These are phyloP conservation scores for Austrolebias charrua DNA, from an alignment of 2,797 vertebrate genomes.

Conservation along the genomic window DNA sequence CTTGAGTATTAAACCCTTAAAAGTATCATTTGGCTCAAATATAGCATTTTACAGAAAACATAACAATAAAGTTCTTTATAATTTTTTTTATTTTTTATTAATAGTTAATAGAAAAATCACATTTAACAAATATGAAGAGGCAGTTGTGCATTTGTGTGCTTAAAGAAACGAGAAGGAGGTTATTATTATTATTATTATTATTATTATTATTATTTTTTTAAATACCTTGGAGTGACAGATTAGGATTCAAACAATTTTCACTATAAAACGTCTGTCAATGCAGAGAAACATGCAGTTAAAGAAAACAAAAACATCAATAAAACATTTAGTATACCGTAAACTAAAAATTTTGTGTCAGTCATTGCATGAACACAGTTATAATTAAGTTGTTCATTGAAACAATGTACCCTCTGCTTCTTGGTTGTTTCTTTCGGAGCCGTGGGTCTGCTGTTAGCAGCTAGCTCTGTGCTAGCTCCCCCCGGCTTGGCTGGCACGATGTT, in stretches of 20 bases:
- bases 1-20: too few relatives aligned
- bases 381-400: too few relatives aligned
- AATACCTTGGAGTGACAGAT: slow-evolving; percentile 46
- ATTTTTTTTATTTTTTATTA: too few relatives aligned
- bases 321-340: slow-evolving; percentile 28
- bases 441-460: too few relatives aligned
- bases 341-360: slow-evolving; percentile 30
- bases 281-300: slow-evolving; percentile 18
- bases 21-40: too few relatives aligned
- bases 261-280: slow-evolving; percentile 31
- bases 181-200: too few relatives aligned
- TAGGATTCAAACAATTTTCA: slow-evolving; percentile 63
- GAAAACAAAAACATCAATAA: slow-evolving; percentile 17
- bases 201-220: slow-evolving; percentile 35
- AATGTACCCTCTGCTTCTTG: too few relatives aligned
- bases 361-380: background rate
- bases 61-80: too few relatives aligned
- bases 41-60: too few relatives aligned
- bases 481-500: too few relatives aligned
- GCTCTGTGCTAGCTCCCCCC: too few relatives aligned
- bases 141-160: slow-evolving; percentile 16
- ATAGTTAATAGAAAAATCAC: background rate
- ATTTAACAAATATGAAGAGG: slow-evolving; percentile 11
- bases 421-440: too few relatives aligned
- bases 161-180: slow-evolving; percentile 14